Percentiles rank a stretch among this genome's conserved stretches.
Conservation (phyloP, 2,113 vertebrate genomes). For the Corythornis vintsioides region DNA sequence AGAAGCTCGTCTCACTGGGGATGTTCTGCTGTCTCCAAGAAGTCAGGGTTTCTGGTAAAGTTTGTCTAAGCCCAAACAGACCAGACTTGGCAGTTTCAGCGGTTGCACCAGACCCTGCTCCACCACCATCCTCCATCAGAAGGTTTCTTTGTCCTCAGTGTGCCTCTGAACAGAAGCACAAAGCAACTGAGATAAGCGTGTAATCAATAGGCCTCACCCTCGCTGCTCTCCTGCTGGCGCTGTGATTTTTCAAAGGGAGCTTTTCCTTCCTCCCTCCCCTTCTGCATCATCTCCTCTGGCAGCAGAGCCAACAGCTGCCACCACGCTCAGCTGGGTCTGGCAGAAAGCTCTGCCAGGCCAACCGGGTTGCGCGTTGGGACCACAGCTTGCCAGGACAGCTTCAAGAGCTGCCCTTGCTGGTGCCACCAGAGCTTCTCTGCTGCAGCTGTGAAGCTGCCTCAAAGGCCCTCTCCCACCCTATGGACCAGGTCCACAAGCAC, state of each 20-base stretch:
- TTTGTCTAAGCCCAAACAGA: neutral
- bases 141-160: neutral
- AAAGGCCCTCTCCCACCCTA: neutral
- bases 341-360: accelerated
- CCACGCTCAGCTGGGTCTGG: neutral
- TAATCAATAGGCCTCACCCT: slow-evolving; percentile 44
- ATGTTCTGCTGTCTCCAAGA: neutral
- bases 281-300: neutral
- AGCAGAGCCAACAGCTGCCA: neutral
- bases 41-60: neutral
- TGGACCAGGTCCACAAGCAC: accelerated
- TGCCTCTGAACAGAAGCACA: neutral
- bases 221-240: neutral
- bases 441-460: neutral
- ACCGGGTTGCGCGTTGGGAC: neutral
- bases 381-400: neutral
- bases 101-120: neutral
- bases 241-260: slow-evolving; percentile 37
- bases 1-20: neutral
- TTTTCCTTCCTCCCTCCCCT: slow-evolving; percentile 24
- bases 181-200: neutral
- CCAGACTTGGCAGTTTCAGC: neutral
- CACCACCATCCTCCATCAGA: neutral
- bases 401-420: neutral
- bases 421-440: neutral